These are phyloP conservation scores for Brachionus sp. DNA, from an alignment of 1,140 invertebrate genomes.

Conservation along the genomic window DNA sequence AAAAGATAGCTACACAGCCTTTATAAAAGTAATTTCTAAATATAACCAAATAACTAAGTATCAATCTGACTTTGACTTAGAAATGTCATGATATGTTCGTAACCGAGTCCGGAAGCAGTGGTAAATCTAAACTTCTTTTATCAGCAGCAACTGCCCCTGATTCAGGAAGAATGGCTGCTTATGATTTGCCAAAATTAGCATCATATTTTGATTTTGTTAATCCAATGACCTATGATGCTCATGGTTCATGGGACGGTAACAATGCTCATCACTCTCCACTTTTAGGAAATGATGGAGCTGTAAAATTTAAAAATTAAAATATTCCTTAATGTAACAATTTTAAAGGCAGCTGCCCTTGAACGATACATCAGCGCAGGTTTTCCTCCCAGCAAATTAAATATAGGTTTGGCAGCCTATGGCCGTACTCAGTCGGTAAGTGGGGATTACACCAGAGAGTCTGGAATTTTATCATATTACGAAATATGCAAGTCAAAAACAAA, in stretches of 20 bases:
- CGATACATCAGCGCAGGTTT: conserved; percentile 16
- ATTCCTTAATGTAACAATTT: background rate
- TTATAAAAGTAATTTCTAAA: conserved; percentile 66
- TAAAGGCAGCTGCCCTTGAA: conserved; percentile 25
- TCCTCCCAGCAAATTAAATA: conserved; percentile 58
- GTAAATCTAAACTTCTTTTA: conserved; percentile 73
- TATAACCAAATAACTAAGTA: background rate
- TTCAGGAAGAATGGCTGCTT: conserved; percentile 85
- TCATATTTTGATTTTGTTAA: conserved; percentile 90
- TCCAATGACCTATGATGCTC: conserved; percentile 82
- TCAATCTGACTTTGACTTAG: conserved; percentile 56
- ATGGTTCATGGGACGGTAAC: conserved; percentile 72
- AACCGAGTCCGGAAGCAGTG: conserved; percentile 70
- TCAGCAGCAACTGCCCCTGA: conserved; percentile 84
- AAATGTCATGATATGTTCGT: conserved; percentile 85
- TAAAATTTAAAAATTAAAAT: background rate
- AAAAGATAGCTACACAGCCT: conserved; percentile 77
- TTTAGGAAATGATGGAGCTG: background rate
- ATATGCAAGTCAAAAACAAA: conserved; percentile 50
- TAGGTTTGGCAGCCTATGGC: conserved; percentile 84
- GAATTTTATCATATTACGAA: conserved; percentile 85
- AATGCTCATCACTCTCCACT: conserved; percentile 49
- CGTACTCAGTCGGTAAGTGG: conserved; percentile 59
- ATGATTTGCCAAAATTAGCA: conserved; percentile 78
- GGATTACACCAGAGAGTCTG: conserved; percentile 77